phyloP scores from a whole-genome alignment of 2,888 invertebrate genomes.

The Rhagonycha lutea region DNA sequence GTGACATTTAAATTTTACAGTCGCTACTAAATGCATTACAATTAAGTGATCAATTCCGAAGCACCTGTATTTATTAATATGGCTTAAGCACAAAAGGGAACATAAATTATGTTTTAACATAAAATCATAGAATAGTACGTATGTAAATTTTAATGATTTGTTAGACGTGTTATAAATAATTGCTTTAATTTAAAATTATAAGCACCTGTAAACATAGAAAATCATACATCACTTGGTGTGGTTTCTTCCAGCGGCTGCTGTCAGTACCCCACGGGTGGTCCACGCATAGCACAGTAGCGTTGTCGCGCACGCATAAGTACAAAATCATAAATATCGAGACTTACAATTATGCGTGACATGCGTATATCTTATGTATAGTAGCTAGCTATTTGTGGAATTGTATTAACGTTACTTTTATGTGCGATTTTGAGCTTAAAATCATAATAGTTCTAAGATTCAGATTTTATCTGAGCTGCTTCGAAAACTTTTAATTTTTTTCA shows the following conservation, averaged over 20 bases:
- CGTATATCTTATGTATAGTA: slow-evolving; percentile 12
- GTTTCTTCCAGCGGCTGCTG: slow-evolving; percentile 26
- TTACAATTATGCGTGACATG: slow-evolving; percentile 20
- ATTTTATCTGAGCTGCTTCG: too few relatives aligned
- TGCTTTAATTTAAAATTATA: slow-evolving; percentile 24
- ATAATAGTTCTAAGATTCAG: neutral
- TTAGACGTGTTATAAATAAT: slow-evolving; percentile 16
- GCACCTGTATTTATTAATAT: slow-evolving; percentile 26
- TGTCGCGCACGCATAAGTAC: slow-evolving; percentile 34
- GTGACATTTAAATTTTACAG: neutral
- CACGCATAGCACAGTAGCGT: slow-evolving; percentile 36
- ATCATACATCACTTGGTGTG: slow-evolving; percentile 25
- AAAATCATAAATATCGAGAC: slow-evolving; percentile 20
- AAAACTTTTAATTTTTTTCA: too few relatives aligned
- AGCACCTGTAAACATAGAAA: slow-evolving; percentile 30
- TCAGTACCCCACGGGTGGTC: slow-evolving; percentile 41
- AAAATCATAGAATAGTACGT: neutral
- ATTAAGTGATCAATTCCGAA: neutral
- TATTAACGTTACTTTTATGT: slow-evolving; percentile 10
- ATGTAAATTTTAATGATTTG: neutral
- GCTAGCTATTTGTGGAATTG: neutral
- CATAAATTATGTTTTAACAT: neutral
- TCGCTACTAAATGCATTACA: neutral
- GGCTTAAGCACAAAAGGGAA: neutral
- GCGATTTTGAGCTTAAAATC: neutral